Evolutionary conservation across 2,113 vertebrate genomes (phyloP).

Genomic region (Rhinoderma darwinii): DNA sequence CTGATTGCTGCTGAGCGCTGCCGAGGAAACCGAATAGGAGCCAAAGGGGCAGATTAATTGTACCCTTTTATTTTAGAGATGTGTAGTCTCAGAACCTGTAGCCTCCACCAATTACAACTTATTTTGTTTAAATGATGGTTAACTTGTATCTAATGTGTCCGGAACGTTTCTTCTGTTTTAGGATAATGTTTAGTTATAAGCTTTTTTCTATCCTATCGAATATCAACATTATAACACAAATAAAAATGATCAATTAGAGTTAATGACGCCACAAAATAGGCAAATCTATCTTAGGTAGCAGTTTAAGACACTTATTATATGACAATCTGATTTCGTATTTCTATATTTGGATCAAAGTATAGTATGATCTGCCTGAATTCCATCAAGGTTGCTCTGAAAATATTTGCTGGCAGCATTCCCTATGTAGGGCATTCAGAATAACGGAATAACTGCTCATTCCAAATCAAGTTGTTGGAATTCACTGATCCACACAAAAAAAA

Average conservation of each 20-base stretch:
- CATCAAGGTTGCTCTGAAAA: conserved; percentile 41
- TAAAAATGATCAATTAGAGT: not conserved
- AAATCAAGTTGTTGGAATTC: conserved; percentile 58
- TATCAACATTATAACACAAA: no score
- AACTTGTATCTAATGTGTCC: no score
- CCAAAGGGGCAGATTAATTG: no score
- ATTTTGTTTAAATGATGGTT: no score
- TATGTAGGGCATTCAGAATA: conserved; percentile 46
- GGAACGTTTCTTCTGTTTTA: no score
- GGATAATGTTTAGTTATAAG: no score
- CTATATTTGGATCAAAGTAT: conserved; percentile 21
- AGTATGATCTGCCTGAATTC: not conserved
- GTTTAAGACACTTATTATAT: not conserved
- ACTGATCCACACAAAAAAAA: conserved; percentile 51
- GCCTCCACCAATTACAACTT: no score
- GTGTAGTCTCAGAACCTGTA: no score
- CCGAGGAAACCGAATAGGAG: no score
- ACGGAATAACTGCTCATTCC: conserved; percentile 50
- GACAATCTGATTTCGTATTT: not conserved
- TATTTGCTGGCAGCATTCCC: conserved; percentile 51
- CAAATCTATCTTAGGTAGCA: not conserved
- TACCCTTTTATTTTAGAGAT: no score
- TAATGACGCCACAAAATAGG: not conserved
- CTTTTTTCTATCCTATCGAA: no score
- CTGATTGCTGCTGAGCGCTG: no score